Conservation (phyloP, 2,113 vertebrate species). For the Pollimyrus isidori region DNA sequence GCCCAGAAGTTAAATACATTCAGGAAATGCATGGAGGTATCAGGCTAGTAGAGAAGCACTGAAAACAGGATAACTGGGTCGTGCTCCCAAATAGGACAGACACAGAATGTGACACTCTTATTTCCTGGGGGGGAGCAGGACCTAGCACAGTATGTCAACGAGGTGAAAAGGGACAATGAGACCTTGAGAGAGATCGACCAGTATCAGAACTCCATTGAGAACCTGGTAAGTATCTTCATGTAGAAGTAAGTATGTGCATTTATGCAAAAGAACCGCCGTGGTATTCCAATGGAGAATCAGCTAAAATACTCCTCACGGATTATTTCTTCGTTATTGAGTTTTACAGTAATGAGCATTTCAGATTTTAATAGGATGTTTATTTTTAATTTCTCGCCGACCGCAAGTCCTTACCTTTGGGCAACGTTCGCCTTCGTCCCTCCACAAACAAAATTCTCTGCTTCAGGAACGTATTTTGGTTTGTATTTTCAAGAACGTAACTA, state of each 20-base stretch:
- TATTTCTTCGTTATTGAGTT: not conserved
- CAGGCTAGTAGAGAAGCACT: not conserved
- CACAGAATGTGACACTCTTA: not conserved
- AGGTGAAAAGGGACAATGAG: constrained; percentile 93
- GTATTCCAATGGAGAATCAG: not conserved
- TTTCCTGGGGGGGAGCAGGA: constrained; percentile 61
- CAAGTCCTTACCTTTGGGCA: not conserved
- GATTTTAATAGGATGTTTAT: not conserved
- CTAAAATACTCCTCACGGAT: not conserved
- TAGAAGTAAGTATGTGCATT: not conserved
- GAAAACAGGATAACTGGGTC: not conserved
- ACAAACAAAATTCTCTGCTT: not conserved
- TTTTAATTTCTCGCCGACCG: not conserved
- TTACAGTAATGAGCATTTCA: not conserved
- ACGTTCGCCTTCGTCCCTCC: not conserved
- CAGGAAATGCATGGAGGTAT: not conserved
- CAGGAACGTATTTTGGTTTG: not conserved
- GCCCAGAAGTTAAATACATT: not conserved
- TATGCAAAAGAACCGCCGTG: too few relatives aligned
- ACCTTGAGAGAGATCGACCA: constrained; percentile 87
- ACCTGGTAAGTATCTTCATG: constrained; percentile 67
- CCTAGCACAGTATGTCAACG: constrained; percentile 90
- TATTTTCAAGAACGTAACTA: not conserved
- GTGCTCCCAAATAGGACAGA: not conserved
- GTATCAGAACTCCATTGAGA: constrained; percentile 90